phyloP scores from a whole-genome alignment of 2,888 invertebrate species.

The Blera fallax region DNA sequence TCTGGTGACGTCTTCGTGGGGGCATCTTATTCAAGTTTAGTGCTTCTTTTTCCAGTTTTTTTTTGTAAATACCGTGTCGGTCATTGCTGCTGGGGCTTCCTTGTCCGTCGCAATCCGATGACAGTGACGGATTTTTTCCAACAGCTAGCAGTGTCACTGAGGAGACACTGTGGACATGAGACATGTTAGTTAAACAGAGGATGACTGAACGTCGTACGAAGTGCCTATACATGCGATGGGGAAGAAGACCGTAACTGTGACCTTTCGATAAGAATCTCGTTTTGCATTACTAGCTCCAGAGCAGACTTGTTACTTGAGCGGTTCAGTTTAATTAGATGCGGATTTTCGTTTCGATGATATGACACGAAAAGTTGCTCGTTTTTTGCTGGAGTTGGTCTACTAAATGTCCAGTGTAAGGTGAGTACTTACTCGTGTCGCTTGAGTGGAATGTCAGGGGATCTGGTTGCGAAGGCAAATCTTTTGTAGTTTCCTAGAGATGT shows the following conservation, averaged over 20 bases:
- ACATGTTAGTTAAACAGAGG: slow-evolving; percentile 47
- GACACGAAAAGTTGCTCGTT: background rate
- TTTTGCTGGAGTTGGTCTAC: background rate
- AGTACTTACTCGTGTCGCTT: background rate
- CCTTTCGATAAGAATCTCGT: slow-evolving; percentile 60
- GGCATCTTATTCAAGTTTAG: slow-evolving; percentile 31
- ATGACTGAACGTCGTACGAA: slow-evolving; percentile 59
- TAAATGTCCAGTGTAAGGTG: background rate
- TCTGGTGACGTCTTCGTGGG: slow-evolving; percentile 67
- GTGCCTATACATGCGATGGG: slow-evolving; percentile 35
- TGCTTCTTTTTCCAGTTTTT: slow-evolving; percentile 19
- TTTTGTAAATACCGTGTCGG: slow-evolving; percentile 38
- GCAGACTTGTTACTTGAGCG: background rate
- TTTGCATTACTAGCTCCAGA: slow-evolving; percentile 43
- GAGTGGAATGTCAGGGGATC: background rate
- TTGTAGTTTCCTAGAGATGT: too few species aligned
- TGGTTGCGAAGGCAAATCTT: background rate
- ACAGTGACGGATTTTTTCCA: slow-evolving; percentile 70
- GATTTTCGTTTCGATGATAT: slow-evolving; percentile 14
- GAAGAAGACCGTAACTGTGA: slow-evolving; percentile 60
- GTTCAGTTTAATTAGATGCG: slow-evolving; percentile 15
- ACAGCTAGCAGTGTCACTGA: slow-evolving; percentile 65
- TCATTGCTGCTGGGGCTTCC: slow-evolving; percentile 43
- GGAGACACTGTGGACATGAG: slow-evolving; percentile 50
- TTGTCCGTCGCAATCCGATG: slow-evolving; percentile 45